Evolutionary conservation across 2,888 invertebrate species (phyloP).

Genomic region (Stramonita haemastoma): DNA sequence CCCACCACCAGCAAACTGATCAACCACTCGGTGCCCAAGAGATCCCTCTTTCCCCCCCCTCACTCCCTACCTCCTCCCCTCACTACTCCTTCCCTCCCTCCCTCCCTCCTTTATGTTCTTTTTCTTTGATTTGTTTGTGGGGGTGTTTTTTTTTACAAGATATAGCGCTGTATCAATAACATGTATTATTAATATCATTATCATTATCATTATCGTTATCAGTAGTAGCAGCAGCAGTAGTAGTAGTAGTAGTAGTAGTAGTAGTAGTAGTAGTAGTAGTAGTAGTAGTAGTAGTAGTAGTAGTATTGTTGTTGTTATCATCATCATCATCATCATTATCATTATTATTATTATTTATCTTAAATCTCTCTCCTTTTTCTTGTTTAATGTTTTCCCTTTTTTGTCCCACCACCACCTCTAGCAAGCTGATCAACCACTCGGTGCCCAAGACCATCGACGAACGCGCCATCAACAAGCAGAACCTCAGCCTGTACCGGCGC

Average conservation of each 20-base stretch:
- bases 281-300: too few relatives aligned
- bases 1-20: conserved; percentile 93
- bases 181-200: background rate
- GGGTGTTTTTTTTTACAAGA: too few relatives aligned
- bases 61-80: too few relatives aligned
- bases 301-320: too few relatives aligned
- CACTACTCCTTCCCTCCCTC: too few relatives aligned
- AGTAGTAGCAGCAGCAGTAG: too few relatives aligned
- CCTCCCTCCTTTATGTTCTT: background rate
- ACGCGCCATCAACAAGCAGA: conserved; percentile 97
- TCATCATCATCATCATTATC: background rate
- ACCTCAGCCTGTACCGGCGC: conserved; percentile 93
- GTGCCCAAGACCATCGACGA: conserved; percentile 99
- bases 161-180: too few relatives aligned
- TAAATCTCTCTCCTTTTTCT: conserved; percentile 2
- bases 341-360: background rate
- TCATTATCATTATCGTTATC: conserved; percentile 12
- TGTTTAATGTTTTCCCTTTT: background rate
- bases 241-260: too few relatives aligned
- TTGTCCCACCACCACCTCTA: conserved; percentile 76
- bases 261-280: too few relatives aligned
- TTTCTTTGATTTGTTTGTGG: too few relatives aligned
- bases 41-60: too few relatives aligned
- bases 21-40: conserved; percentile 99
- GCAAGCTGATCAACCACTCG: conserved; percentile 99